phyloP scores from a whole-genome alignment of 2,888 invertebrate genomes.

The Bembecia ichneumoniformis region DNA sequence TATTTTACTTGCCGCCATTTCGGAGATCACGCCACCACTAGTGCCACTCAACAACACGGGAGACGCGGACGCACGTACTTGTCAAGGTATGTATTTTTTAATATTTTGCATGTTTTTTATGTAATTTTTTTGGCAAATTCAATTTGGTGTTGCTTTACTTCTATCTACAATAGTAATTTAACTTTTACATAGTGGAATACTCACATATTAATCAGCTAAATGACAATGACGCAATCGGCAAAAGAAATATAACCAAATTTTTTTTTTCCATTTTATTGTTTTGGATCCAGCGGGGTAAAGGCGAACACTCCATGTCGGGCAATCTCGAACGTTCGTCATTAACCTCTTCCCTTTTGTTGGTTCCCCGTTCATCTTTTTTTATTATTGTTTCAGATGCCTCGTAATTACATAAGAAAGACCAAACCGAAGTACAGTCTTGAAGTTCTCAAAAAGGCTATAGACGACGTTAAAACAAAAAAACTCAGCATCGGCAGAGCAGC shows the following conservation, averaged over 20 bases:
- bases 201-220: background rate
- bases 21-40: background rate
- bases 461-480: background rate
- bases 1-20: conserved; percentile 1
- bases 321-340: conserved; percentile 1
- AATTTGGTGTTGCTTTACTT: conserved; percentile 2
- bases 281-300: background rate
- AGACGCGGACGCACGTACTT: background rate
- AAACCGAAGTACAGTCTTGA: background rate
- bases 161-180: conserved; percentile 1
- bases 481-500: no score
- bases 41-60: background rate
- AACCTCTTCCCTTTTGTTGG: no score
- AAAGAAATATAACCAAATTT: background rate
- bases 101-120: conserved; percentile 1
- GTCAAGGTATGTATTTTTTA: conserved; percentile 2
- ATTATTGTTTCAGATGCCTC: no score
- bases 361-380: no score
- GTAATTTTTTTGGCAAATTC: conserved; percentile 1
- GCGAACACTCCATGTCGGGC: background rate
- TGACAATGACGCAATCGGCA: background rate
- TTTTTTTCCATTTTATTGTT: background rate
- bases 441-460: background rate
- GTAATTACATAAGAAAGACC: background rate
- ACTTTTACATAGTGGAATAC: no score